These are phyloP conservation scores for Karalla daura DNA, from an alignment of 2,797 vertebrate species.

Conservation along the genomic window DNA sequence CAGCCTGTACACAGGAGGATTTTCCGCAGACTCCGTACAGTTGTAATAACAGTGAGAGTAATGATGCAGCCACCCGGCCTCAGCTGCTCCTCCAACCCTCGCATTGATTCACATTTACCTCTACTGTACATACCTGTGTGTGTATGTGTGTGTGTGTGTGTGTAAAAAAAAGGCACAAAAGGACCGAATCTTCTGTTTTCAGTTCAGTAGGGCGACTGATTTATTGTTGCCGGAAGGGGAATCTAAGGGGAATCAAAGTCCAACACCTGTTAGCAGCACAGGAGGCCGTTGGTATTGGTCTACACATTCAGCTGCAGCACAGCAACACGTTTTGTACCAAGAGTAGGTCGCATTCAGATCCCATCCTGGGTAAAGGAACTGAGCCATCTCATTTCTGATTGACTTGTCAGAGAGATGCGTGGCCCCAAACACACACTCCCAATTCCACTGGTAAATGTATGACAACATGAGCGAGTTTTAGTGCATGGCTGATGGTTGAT, in stretches of 20 bases:
- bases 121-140: slow-evolving; percentile 3
- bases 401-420: not conserved
- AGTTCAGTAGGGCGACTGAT: not conserved
- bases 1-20: slow-evolving; percentile 59
- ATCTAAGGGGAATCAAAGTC: not conserved
- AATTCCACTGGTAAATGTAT: not conserved
- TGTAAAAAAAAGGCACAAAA: not conserved
- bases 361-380: not conserved
- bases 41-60: slow-evolving; percentile 58
- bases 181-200: slow-evolving; percentile 8
- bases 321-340: not conserved
- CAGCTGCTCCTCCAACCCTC: slow-evolving; percentile 34
- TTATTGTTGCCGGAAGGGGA: not conserved
- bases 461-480: no score
- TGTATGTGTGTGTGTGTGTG: no score
- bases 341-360: not conserved
- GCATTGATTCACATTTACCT: slow-evolving; percentile 43
- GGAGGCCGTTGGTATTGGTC: not conserved
- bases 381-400: not conserved
- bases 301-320: not conserved
- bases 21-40: slow-evolving; percentile 24
- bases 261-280: no score
- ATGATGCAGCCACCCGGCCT: slow-evolving; percentile 40
- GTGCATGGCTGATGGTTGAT: no score
- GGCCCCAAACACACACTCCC: not conserved